Evolutionary conservation across 2,113 vertebrate species (phyloP).

Genomic region (Ptilonorhynchus violaceus): DNA sequence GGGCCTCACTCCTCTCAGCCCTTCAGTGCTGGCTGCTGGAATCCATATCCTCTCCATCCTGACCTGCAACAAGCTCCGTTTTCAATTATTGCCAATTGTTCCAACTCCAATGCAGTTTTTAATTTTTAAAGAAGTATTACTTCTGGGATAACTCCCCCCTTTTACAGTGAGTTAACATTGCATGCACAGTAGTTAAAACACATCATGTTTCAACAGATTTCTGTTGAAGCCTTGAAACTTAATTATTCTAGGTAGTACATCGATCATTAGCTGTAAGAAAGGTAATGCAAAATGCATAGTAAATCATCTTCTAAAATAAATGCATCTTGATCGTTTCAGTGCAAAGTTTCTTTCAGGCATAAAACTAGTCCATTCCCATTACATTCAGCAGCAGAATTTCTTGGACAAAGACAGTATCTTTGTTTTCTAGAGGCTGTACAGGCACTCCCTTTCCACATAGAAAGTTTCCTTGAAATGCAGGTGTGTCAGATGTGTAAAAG

Average conservation of each 20-base stretch:
- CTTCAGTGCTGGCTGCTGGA: not conserved
- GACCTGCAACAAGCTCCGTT: not conserved
- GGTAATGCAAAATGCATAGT: not conserved
- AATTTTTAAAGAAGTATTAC: not conserved
- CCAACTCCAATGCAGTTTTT: not conserved
- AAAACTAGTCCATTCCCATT: not conserved
- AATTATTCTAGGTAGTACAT: not conserved
- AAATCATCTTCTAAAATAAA: not conserved
- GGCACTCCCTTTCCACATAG: not conserved
- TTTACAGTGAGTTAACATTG: not conserved
- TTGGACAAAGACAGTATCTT: not conserved
- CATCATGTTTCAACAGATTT: not conserved
- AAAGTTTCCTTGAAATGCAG: not conserved
- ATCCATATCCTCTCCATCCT: not conserved
- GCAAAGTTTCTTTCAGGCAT: not conserved
- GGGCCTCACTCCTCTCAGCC: not conserved
- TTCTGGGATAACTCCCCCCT: not conserved
- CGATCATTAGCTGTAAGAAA: not conserved
- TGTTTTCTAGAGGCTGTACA: not conserved
- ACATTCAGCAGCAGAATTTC: not conserved
- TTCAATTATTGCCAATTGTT: not conserved
- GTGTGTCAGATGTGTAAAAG: not conserved
- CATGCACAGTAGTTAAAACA: not conserved
- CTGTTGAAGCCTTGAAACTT: not conserved
- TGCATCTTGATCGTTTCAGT: not conserved